Evolutionary conservation across 2,888 invertebrate species (phyloP).

Genomic region (Morpho helenor): DNA sequence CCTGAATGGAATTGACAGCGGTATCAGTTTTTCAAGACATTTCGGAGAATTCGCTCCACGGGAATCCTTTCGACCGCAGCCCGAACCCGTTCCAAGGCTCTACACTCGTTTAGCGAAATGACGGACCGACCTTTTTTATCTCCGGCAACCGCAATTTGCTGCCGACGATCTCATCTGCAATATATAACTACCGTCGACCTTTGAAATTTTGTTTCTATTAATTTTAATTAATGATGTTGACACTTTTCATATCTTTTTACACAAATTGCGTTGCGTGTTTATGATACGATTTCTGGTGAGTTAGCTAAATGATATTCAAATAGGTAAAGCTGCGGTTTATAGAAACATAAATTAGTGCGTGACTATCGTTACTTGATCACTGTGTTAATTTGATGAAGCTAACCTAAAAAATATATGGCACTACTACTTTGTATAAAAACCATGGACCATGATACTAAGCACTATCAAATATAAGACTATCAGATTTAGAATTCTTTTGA

Average conservation of each 20-base stretch:
- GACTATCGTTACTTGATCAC: too few species aligned
- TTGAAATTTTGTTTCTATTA: slow-evolving; percentile 11
- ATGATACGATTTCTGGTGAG: neutral
- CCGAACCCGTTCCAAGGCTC: slow-evolving; percentile 40
- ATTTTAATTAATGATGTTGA: slow-evolving; percentile 12
- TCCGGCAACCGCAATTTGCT: slow-evolving; percentile 74
- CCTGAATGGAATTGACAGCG: slow-evolving; percentile 55
- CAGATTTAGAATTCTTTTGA: too few species aligned
- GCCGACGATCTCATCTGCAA: slow-evolving; percentile 66
- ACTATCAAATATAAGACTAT: too few species aligned
- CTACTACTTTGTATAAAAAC: too few species aligned
- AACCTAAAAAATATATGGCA: too few species aligned
- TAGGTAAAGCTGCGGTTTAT: too few species aligned
- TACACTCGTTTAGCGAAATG: slow-evolving; percentile 73
- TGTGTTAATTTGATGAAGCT: too few species aligned
- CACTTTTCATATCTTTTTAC: slow-evolving; percentile 4
- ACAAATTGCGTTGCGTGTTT: neutral
- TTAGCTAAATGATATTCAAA: neutral
- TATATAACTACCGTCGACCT: slow-evolving; percentile 38
- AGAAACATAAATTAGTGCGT: too few species aligned
- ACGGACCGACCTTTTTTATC: slow-evolving; percentile 77
- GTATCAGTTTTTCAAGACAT: slow-evolving; percentile 58
- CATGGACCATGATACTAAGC: too few species aligned
- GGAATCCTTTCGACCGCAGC: slow-evolving; percentile 49
- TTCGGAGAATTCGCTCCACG: slow-evolving; percentile 36